Evolutionary conservation across 2,113 vertebrate genomes (phyloP), one percentile per base, ranked within the genome.

Genomic region (Lasiurus cinereus): DNA sequence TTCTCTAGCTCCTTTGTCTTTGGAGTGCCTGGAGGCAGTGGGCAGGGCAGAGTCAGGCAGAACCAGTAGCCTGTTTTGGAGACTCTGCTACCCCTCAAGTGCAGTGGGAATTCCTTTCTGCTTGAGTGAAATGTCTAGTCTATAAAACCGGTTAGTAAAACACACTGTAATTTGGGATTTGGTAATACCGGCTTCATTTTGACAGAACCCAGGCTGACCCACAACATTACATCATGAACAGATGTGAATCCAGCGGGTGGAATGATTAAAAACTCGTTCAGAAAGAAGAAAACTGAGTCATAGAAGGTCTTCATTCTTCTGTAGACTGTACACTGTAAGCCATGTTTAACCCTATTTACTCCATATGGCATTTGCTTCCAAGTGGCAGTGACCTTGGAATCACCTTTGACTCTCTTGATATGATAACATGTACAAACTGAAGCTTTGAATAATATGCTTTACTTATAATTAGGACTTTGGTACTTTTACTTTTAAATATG

Each of bases 91-190:
- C 84, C 90, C 94, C 74, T 97, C 97, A 77, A 94, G 96, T 67
- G 95, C 78, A 72, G 78, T 88, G 97, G 96, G 94, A 97, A 96
- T 97, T 97, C 85, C 90, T 96, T 95, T 97, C 90, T 97, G 95
- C 96, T 83, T 86, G 83, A 96, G 54, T 90, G 92, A 96, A 97
- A 96, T 86, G 94, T 96, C 97, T 97, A 97, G 92, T 97, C 96
- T 96, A 96, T 97, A 97, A 97, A 96, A 96, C 90, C 1, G 70
- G 96, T 96, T 97, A 97, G 96, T 97, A 97, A 97, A 97, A 97
- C 96, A 97, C 85, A 94, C 95, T 94, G 92, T 96, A 97, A 97
- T 97, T 97, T 95, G 90, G 93, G 89, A 97, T 96, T 97, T 97
- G 88, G 96, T 97, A 97, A 97, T 93, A 85, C 31, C 0, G 66